Base-by-base conservation (phyloP, 2,797 vertebrate genomes). In the Steatocranus sp. region DNA sequence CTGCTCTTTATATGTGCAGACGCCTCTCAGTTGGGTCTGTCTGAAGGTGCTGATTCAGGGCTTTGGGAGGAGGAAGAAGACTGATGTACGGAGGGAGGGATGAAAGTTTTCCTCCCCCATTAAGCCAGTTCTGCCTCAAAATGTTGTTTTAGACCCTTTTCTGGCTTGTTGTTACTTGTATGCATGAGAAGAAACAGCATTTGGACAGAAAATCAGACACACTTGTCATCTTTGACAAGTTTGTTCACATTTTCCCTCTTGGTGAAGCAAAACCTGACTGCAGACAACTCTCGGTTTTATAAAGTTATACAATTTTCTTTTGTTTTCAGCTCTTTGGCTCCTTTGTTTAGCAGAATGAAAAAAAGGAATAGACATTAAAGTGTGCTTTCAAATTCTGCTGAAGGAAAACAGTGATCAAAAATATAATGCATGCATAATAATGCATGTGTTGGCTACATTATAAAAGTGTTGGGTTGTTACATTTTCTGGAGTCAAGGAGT, bases 1-100 rank as follows among this genome's bases (percentile, higher is more conserved):
- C 5, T 3, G 1, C 34, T 10, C 2, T 12, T 94, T 96, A 96
- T 97, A 95, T 61, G 50, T 3, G 81, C 78, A 82, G 49, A 78
- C 25, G 17, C 17, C 68, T 32, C 43, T 30, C 68, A n/a, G 43
- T 30, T 32, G 68, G 0, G n/a, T 41, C 68, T 46, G 54, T 70
- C 15, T 66, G 49, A 70, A 32, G 14, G 32, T 61, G 74, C 51
- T 30, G 56, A 49, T 73, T 56, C 75, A 41, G 73, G 46, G 48
- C 80, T 53, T 43, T 15, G 38, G 56, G 36, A 82, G 54, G 76
- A 81, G 76, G 79, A 46, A 48, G 76, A 34, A 8, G 6, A 38
- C 10, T 23, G 51, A 76, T 12, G 41, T 27, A 84, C 0, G 76
- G 84, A 75, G 78, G 77, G 76, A 76, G 74, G 66, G 15, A 32